Base-by-base conservation (phyloP, 2,797 vertebrate species). In the Basileuterus tristriatus region DNA sequence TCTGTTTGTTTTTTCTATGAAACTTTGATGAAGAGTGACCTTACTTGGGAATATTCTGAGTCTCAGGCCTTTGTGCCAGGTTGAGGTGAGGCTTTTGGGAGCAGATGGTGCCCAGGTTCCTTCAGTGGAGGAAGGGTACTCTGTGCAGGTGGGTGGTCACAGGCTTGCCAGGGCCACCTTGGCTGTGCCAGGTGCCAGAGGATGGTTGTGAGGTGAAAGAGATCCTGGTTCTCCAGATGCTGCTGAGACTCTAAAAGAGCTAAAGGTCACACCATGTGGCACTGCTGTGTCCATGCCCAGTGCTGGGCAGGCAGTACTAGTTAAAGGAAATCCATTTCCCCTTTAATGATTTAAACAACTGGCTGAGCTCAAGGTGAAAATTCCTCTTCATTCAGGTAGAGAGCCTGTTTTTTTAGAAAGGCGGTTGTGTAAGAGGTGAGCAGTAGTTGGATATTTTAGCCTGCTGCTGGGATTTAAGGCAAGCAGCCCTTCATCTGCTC, bases 401-500 rank as follows among this genome's bases (percentile, higher is more conserved):
- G 9, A 64, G 1, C 27, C 11, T 0, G 0, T 76, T 83, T 46
- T 95, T 97, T 90, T 67, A 75, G 88, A 78, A 93, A 86, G 55
- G 75, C 67, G 10, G 9, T 74, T 77, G 69, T 94, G 85, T 89
- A 83, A 96, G 97, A 93, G 36, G 58, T 79, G 39, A 77, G 36
- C 90, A 84, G 95, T 95, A 94, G 95, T 95, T 89, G 94, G 94
- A 36, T 86, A 88, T 93, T 96, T 96, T 81, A 95, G 75, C 87
- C 67, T 64, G 44, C 88, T 79, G 79, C 88, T 80, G 92, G 72
- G 92, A 96, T 96, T 97, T 96, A 95, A 97, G 91, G 95, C 91
- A 97, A 97, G 96, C 94, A 94, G 60, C 89, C 80, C 95, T 96
- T 91, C 83, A 84, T 95, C 85, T 90, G 74, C 94, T 96, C 83